Evolutionary conservation across 2,888 invertebrate species (phyloP), one percentile per base, ranked within the genome.

Genomic region (Drosophila formosana): DNA sequence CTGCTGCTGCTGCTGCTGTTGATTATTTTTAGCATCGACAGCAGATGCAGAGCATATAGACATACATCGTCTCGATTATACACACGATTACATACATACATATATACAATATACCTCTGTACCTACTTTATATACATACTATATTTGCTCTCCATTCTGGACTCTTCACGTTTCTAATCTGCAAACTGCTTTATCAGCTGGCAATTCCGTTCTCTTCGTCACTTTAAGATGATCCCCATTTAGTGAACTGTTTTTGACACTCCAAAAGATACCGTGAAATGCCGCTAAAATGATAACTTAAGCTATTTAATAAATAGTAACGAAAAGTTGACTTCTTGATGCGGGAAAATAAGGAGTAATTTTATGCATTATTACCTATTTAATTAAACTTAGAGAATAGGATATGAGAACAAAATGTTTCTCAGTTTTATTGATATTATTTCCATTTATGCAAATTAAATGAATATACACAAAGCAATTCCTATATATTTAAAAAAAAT

Each of bases 21-120:
- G 61, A 61, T 64, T 82, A 82, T 82, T 84, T 82, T 84, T 87
- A 82, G 82, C 82, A 75, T 52, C 41, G 51, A 34, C 46, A 69
- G 43, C 69, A 80, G 69, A 78, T 80, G 82, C 72, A 67, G 53
- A 66, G 55, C 72, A 75, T 49, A 69, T 43, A 65, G 11, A 61
- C 37, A 55, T 13, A 45, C 26, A 65, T 37, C 56, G 26, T 32
- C 23, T 37, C 34, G 23, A 63, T 41, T 11, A 37, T 18, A 56
- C 7, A 18, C 45, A 45, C 45, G 37, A 37, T 37, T 47, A 41
- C 4, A 28, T 8, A 47, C 18, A 47, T 32, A 41, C n/a, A 26
- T 2, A 49, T 50, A 8, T 37, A 34, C 26, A 13, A 13, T 57
- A 30, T 57, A 56, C 6, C 26, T 37, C 13, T 60, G 51, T 39